A percentile compares a stretch with the other conserved stretches of the same genome.
These are phyloP conservation scores for Ivindomyrus marchei DNA, from an alignment of 2,113 vertebrate genomes.

Conservation along the genomic window DNA sequence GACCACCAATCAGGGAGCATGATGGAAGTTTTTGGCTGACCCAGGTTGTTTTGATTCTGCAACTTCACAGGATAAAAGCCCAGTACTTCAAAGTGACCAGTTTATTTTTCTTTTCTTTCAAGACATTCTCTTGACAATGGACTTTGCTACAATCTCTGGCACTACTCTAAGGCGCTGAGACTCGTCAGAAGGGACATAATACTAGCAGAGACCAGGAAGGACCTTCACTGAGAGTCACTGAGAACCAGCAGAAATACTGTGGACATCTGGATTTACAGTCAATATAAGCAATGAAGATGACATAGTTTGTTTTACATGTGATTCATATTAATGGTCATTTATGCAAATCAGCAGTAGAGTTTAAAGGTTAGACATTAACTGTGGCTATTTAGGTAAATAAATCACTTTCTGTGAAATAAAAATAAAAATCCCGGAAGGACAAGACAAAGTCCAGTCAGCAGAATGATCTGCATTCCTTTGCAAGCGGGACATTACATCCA, in stretches of 20 bases:
- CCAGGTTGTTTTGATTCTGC: neutral
- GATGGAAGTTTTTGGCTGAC: neutral
- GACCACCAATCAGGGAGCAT: neutral
- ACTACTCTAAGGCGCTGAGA: neutral
- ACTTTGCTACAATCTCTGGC: neutral
- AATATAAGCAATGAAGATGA: neutral
- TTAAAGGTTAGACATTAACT: neutral
- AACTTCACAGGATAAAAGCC: neutral
- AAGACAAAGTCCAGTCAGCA: neutral
- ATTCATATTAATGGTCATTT: neutral
- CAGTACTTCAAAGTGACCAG: neutral
- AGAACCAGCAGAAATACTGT: neutral
- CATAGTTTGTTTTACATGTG: neutral
- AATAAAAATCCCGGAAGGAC: neutral
- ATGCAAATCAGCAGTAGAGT: neutral
- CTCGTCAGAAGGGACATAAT: neutral
- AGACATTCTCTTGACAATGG: neutral
- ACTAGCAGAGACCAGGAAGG: neutral
- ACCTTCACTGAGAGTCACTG: neutral
- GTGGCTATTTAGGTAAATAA: neutral
- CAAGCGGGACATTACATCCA: constrained; percentile 26
- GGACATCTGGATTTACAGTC: neutral
- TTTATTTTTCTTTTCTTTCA: neutral
- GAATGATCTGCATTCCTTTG: neutral
- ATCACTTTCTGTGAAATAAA: neutral